phyloP scores from a whole-genome alignment of 1,140 invertebrate genomes.

The Aplysia californica region DNA sequence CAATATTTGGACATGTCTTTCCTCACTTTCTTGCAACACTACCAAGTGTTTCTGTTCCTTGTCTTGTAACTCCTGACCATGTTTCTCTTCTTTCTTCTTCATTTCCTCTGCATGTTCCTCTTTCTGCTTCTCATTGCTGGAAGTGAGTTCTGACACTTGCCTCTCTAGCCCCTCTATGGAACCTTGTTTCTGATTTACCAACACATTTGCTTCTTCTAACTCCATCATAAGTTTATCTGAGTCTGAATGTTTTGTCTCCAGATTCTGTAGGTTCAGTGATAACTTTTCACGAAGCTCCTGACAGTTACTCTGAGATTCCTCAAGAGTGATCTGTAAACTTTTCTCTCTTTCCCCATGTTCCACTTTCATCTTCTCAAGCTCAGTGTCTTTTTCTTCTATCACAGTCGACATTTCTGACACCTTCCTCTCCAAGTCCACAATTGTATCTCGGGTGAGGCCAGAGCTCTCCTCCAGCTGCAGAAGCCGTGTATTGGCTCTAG shows the following conservation, averaged over 20 bases:
- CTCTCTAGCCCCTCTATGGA: too few relatives aligned
- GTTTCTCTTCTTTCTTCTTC: conserved; percentile 3
- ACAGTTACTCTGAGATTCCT: conserved; percentile 43
- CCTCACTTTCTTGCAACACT: background rate
- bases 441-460: conserved; percentile 40
- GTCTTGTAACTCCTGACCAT: conserved; percentile 10
- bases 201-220: background rate
- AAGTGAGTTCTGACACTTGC: too few relatives aligned
- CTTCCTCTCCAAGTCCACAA: conserved; percentile 50
- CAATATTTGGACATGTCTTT: conserved; percentile 27
- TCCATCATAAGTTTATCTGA: background rate
- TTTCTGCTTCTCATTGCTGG: too few relatives aligned
- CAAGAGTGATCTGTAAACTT: conserved; percentile 46
- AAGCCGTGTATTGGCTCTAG: conserved; percentile 55
- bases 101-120: too few relatives aligned
- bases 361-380: conserved; percentile 30
- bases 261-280: conserved; percentile 15
- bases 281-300: conserved; percentile 30
- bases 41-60: background rate
- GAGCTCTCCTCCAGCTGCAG: conserved; percentile 51
- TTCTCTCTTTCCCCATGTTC: conserved; percentile 52
- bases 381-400: conserved; percentile 30
- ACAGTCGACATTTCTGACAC: conserved; percentile 38
- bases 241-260: conserved; percentile 29
- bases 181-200: too few relatives aligned